Conservation (phyloP, 2,113 vertebrate genomes). For the Sinocyclocheilus rhinocerous region DNA sequence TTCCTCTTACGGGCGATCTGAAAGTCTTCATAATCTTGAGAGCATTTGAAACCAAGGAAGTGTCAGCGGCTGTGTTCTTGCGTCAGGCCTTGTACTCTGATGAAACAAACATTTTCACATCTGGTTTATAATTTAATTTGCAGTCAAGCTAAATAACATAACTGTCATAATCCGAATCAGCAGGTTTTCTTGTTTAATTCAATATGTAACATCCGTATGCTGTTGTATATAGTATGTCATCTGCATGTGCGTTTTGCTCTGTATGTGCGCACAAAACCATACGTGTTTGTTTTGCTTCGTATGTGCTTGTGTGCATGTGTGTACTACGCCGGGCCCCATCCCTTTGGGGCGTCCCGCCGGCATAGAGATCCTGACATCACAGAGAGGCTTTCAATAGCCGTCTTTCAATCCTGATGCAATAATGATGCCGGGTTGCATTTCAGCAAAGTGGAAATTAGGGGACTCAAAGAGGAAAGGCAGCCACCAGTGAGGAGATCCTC, state of each 20-base stretch:
- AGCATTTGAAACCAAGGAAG: conserved; percentile 21
- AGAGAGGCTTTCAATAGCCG: conserved; percentile 32
- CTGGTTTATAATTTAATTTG: not conserved
- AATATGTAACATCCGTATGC: not conserved
- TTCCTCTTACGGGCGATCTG: conserved; percentile 16
- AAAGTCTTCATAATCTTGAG: conserved; percentile 25
- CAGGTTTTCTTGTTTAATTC: not conserved
- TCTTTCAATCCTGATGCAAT: conserved; percentile 48
- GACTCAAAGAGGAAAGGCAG: conserved; percentile 62
- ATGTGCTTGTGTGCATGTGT: conserved; percentile 33
- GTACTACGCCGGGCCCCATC: conserved; percentile 53
- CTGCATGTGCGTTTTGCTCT: not conserved
- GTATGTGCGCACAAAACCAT: conserved; percentile 32
- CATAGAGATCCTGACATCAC: conserved; percentile 26
- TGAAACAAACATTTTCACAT: not conserved
- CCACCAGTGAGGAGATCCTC: conserved; percentile 52
- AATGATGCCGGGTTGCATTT: conserved; percentile 63
- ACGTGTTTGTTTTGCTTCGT: conserved; percentile 21
- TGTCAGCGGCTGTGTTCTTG: not conserved
- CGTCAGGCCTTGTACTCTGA: not conserved
- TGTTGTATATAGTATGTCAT: not conserved
- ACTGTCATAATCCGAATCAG: not conserved
- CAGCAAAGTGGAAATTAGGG: conserved; percentile 70
- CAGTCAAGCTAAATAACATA: not conserved
- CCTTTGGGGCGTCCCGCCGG: conserved; percentile 34